Conservation (phyloP, 1,140 invertebrate species). For the Caerostris darwini region DNA sequence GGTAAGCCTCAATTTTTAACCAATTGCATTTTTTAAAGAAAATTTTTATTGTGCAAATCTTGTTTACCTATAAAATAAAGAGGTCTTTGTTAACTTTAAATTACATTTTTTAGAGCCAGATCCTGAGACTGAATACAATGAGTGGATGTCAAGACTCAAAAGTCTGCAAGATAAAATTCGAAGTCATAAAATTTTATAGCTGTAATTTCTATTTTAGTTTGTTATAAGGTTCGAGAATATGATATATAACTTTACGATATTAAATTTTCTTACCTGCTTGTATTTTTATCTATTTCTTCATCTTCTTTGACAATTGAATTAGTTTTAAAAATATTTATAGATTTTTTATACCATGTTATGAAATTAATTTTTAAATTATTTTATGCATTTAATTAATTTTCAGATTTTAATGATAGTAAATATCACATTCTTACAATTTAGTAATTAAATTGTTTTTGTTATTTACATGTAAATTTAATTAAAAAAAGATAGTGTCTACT, state of each 20-base stretch:
- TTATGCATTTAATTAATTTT: too few species aligned
- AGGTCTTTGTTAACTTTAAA: neutral
- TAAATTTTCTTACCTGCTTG: too few species aligned
- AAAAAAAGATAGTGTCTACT: too few species aligned
- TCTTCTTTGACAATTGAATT: too few species aligned
- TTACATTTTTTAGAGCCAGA: slow-evolving; percentile 55
- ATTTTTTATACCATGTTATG: too few species aligned
- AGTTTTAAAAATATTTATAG: too few species aligned
- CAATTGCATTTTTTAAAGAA: neutral
- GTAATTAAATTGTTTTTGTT: too few species aligned
- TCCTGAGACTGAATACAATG: slow-evolving; percentile 70
- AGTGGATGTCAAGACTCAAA: slow-evolving; percentile 70
- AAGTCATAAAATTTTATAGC: slow-evolving; percentile 64
- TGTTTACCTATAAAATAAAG: neutral
- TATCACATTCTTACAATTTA: too few species aligned
- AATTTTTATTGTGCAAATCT: neutral
- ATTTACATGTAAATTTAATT: too few species aligned
- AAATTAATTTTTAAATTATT: too few species aligned
- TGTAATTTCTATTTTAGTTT: neutral
- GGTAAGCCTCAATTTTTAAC: neutral
- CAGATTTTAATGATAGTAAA: too few species aligned
- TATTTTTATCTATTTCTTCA: too few species aligned
- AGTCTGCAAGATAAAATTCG: slow-evolving; percentile 66
- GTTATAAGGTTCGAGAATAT: neutral
- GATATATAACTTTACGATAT: neutral